phyloP scores from a whole-genome alignment of 2,888 invertebrate species.

The Cataglyphis altisquamis region DNA sequence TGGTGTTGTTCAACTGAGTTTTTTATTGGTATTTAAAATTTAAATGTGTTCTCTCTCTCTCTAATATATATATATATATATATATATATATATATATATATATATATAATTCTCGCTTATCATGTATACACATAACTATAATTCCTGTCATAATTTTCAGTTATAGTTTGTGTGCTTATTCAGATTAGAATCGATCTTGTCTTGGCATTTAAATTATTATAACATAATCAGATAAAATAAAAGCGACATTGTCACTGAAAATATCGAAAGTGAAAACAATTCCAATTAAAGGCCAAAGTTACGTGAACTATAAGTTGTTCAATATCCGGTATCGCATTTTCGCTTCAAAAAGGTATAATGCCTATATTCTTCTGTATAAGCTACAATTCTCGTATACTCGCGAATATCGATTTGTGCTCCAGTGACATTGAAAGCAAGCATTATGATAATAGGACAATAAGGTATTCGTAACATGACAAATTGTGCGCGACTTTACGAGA shows the following conservation, averaged over 20 bases:
- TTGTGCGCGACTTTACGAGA: conserved; percentile 35
- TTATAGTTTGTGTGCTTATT: not conserved
- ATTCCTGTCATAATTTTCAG: conserved; percentile 16
- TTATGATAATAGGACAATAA: conserved; percentile 57
- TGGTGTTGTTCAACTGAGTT: not conserved
- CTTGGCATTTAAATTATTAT: conserved; percentile 11
- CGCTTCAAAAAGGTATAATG: conserved; percentile 10
- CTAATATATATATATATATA: too few relatives aligned
- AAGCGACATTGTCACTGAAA: conserved; percentile 21
- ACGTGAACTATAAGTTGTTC: conserved; percentile 47
- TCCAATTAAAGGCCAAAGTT: conserved; percentile 47
- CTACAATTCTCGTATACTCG: conserved; percentile 27
- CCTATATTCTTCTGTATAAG: conserved; percentile 32
- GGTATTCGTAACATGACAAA: conserved; percentile 62
- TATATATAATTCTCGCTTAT: not conserved
- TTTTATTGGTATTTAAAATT: conserved; percentile 21
- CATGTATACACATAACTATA: not conserved
- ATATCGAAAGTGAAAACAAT: conserved; percentile 41
- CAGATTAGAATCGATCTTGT: conserved; percentile 14
- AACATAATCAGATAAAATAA: conserved; percentile 27
- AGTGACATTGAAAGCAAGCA: conserved; percentile 63
- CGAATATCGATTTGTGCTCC: conserved; percentile 63
- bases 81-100: not conserved
- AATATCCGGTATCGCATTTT: conserved; percentile 40
- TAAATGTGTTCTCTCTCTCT: not conserved